Evolutionary conservation across 2,797 vertebrate genomes (phyloP), one percentile per base, ranked within the genome.

Genomic region (Coilia nasus): DNA sequence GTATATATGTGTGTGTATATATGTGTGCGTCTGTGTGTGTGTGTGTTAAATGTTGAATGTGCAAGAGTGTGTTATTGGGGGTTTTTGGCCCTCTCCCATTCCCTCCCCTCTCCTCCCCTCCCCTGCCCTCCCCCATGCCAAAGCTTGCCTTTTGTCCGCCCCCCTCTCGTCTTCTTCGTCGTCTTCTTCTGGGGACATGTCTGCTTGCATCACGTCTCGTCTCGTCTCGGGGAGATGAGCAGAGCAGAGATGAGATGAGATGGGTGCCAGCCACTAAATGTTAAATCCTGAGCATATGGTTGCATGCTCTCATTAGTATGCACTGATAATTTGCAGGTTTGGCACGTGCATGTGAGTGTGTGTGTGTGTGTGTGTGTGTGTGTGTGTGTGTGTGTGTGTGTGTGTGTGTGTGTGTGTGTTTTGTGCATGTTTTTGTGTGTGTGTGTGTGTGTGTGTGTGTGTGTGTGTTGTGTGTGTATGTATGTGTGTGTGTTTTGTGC

Each of bases 291-390:
- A 87, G 80, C 87, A 91, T 87, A 89, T 88, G 86, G 88, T 84
- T 35, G 25, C 28, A 64, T 87, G 41, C 85, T 86, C 75, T 75
- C 86, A 87, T 91, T 83, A 90, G 83, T 64, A 84, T 44, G 35
- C 81, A 6, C 21, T 64, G 84, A 87, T 89, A 85, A 88, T 90
- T 89, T 89, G 86, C 88, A 89, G 82, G 57, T 88, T 88, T 71
- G 31, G 83, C 87, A 82, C 75, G 31, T 88, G 86, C 87, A 83
- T 78, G 25, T 62, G 35, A 54, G 28, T 82, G 54, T 81, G 50
- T 54, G 50, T 3, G 50, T 3, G 50, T 3, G 85, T 86, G 9
- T 67, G 25, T 59, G 6, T 44, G 28, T 67, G 23, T 81, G 50
- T 54, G 50, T 54, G 50, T 54, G 50, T 54, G 50, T 54, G 50